Conservation (phyloP, 2,888 invertebrate species). For the Pemphredon lugubris region DNA sequence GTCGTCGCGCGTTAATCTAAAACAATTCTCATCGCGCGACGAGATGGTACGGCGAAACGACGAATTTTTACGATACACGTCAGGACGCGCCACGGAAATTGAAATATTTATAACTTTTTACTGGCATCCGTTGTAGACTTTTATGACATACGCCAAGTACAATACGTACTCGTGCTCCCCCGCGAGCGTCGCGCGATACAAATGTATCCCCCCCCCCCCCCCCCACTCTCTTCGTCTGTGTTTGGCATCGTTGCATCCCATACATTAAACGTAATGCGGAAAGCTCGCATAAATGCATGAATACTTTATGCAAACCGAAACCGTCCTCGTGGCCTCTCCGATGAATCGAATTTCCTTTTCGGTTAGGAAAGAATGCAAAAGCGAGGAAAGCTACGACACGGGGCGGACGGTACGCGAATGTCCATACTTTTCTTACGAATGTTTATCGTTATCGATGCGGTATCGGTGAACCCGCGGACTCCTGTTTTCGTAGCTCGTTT, state of each 20-base stretch:
- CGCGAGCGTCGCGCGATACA: constrained; percentile 22
- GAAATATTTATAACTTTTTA: constrained; percentile 9
- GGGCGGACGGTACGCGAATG: constrained; percentile 1
- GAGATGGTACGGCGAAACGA: no score
- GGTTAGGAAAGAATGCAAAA: constrained; percentile 45
- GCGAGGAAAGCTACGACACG: constrained; percentile 17
- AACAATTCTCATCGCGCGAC: no score
- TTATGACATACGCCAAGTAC: not conserved
- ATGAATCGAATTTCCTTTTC: constrained; percentile 48
- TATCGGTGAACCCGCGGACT: constrained; percentile 10
- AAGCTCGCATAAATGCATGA: constrained; percentile 58
- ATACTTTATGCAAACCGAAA: constrained; percentile 50
- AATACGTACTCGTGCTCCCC: not conserved
- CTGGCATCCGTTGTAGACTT: not conserved
- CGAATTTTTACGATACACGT: no score
- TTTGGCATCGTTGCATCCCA: constrained; percentile 41
- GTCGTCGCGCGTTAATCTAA: no score
- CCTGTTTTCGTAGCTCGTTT: not conserved
- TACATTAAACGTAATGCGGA: constrained; percentile 55
- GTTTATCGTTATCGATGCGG: constrained; percentile 47
- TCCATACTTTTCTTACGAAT: constrained; percentile 13
- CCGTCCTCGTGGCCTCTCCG: constrained; percentile 28
- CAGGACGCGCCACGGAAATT: no score
- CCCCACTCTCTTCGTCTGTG: constrained; percentile 15
- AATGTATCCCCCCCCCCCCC: not conserved